These are phyloP conservation scores for Listronotus oregonensis DNA, from an alignment of 1,140 invertebrate genomes.

Conservation along the genomic window DNA sequence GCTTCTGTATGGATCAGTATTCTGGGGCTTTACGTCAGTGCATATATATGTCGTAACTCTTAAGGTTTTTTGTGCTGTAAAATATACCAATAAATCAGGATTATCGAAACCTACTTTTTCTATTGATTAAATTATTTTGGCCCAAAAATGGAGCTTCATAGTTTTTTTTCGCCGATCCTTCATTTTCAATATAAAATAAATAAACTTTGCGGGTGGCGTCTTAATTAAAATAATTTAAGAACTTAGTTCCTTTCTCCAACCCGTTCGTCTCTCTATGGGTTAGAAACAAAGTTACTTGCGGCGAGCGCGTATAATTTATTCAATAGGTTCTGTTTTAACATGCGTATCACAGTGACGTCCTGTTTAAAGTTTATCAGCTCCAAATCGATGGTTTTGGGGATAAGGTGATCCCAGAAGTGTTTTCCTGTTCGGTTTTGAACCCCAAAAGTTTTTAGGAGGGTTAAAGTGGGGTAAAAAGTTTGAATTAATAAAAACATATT, in stretches of 20 bases:
- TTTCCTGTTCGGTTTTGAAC: constrained; percentile 4
- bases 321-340: constrained; percentile 14
- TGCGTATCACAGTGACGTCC: constrained; percentile 23
- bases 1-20: too few relatives aligned
- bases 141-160: too few relatives aligned
- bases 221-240: background rate
- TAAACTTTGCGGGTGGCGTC: too few relatives aligned
- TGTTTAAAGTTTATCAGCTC: constrained; percentile 17
- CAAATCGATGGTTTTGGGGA: constrained; percentile 16
- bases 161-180: too few relatives aligned
- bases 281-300: constrained; percentile 16
- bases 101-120: too few relatives aligned
- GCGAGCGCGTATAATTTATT: constrained; percentile 21
- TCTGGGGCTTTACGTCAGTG: too few relatives aligned
- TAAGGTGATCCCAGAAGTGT: constrained; percentile 16
- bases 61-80: too few relatives aligned
- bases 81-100: too few relatives aligned
- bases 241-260: background rate
- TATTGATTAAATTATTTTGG: too few relatives aligned
- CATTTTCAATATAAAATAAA: too few relatives aligned
- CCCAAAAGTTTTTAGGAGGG: constrained; percentile 15
- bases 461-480: constrained; percentile 14
- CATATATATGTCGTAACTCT: too few relatives aligned
- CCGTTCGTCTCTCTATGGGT: constrained; percentile 9
- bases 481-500: constrained; percentile 10